Percentiles rank a stretch among this genome's conserved stretches.
These are phyloP conservation scores for Thysanoteuthis rhombus DNA, from an alignment of 2,888 invertebrate genomes.

Conservation along the genomic window DNA sequence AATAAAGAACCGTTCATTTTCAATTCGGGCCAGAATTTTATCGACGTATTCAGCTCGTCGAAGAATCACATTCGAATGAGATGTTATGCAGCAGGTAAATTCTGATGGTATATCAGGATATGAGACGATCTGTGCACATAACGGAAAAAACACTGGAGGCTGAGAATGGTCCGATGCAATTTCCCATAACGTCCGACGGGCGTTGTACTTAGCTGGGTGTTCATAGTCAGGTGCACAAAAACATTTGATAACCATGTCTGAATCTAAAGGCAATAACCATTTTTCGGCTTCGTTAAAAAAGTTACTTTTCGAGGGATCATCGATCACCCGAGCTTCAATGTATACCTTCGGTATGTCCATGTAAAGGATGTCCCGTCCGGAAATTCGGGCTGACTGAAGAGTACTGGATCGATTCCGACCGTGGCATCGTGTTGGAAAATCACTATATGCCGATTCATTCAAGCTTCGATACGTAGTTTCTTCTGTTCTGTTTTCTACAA, in stretches of 20 bases:
- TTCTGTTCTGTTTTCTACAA: neutral
- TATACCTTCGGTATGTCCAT: conserved; percentile 30
- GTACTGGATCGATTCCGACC: neutral
- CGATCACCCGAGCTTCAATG: neutral
- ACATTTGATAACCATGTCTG: neutral
- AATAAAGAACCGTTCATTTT: conserved; percentile 1
- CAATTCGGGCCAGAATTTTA: conserved; percentile 17
- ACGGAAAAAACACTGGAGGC: neutral
- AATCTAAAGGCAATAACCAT: neutral
- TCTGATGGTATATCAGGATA: neutral
- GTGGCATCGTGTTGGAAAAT: neutral
- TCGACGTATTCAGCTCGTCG: neutral
- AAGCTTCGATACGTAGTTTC: neutral
- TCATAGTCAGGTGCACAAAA: neutral
- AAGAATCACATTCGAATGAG: neutral
- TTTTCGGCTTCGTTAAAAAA: neutral
- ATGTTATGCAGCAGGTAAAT: neutral
- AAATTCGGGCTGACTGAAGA: conserved; percentile 1
- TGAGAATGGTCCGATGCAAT: conserved; percentile 15
- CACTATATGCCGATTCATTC: neutral
- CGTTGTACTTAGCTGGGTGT: neutral
- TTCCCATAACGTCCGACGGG: conserved; percentile 25
- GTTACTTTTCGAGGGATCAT: neutral
- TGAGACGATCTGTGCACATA: neutral
- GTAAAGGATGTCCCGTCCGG: conserved; percentile 21